These are phyloP conservation scores for Tineola bisselliella DNA, from an alignment of 2,888 invertebrate genomes.

Conservation along the genomic window DNA sequence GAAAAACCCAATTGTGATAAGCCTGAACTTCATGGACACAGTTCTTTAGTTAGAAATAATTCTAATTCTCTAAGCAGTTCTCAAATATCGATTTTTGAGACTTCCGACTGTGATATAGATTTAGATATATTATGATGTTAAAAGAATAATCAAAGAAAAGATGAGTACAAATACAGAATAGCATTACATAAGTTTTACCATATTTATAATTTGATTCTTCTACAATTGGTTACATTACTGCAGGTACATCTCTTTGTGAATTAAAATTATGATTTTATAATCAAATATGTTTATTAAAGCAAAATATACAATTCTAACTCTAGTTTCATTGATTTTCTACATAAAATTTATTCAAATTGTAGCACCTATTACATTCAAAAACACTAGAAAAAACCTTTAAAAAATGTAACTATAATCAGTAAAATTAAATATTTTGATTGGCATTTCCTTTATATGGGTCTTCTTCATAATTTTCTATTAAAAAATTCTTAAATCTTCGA, in stretches of 20 bases:
- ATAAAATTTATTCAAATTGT: background rate
- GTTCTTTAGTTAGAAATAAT: conserved; percentile 1
- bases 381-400: too few species aligned
- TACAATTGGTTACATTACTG: too few species aligned
- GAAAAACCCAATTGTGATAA: conserved; percentile 21
- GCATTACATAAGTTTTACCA: too few species aligned
- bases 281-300: too few species aligned
- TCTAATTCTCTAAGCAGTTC: conserved; percentile 26
- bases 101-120: conserved; percentile 60
- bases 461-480: conserved; percentile 76
- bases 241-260: too few species aligned
- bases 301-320: conserved; percentile 12
- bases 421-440: conserved; percentile 22
- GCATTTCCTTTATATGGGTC: conserved; percentile 53
- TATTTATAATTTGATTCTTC: too few species aligned
- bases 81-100: conserved; percentile 62
- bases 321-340: background rate
- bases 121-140: conserved; percentile 46
- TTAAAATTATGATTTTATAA: too few species aligned
- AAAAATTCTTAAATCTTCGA: conserved; percentile 73
- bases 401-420: too few species aligned
- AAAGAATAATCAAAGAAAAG: too few species aligned
- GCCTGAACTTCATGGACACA: too few species aligned
- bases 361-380: background rate
- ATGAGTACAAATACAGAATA: too few species aligned